Conservation (phyloP, 2,797 vertebrate species). For the Dallia pectoralis region DNA sequence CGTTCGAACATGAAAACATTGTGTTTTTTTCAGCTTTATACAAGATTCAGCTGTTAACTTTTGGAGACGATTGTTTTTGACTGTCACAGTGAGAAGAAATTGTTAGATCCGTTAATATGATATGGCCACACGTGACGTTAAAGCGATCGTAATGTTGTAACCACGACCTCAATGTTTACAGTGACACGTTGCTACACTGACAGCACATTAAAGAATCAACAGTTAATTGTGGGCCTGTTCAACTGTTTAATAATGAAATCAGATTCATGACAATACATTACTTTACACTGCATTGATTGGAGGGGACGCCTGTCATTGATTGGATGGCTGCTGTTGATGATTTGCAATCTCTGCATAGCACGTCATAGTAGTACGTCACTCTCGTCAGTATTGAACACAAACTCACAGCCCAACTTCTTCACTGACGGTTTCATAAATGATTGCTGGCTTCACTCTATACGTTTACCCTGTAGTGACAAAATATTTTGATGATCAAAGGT, state of each 20-base stretch:
- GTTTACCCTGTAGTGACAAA: slow-evolving; percentile 27
- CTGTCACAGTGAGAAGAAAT: too few relatives aligned
- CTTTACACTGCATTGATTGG: not conserved
- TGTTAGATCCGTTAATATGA: too few relatives aligned
- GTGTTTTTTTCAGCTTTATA: too few relatives aligned
- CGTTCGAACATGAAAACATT: too few relatives aligned
- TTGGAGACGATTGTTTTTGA: too few relatives aligned
- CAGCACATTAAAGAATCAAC: not conserved
- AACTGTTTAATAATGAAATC: not conserved
- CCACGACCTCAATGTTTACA: not conserved
- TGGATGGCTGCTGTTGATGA: not conserved
- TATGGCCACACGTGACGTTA: too few relatives aligned
- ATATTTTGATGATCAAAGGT: slow-evolving; percentile 28
- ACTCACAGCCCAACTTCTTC: slow-evolving; percentile 16
- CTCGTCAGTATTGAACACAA: slow-evolving; percentile 21
- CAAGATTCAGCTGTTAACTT: too few relatives aligned
- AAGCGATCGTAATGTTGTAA: not conserved
- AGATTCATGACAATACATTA: not conserved
- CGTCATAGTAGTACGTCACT: slow-evolving; percentile 10
- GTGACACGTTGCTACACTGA: not conserved
- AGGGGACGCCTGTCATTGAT: slow-evolving; percentile 2
- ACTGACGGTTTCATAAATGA: slow-evolving; percentile 26
- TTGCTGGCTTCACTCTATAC: slow-evolving; percentile 20
- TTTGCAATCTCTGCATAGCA: slow-evolving; percentile 15
- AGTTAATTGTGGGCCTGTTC: not conserved